phyloP scores from a whole-genome alignment of 2,888 invertebrate species.

The Suillia variegata region DNA sequence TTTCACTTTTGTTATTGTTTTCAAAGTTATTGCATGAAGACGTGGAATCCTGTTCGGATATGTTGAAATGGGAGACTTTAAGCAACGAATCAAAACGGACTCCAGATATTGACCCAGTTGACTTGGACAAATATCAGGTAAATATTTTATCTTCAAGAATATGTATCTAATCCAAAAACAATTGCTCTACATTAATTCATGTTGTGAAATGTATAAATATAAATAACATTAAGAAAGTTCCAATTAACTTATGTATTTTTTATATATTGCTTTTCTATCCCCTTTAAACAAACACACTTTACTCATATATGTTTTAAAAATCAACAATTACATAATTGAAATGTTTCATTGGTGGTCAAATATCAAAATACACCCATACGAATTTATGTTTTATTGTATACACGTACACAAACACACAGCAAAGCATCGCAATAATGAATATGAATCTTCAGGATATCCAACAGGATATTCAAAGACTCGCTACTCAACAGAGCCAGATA shows the following conservation, averaged over 20 bases:
- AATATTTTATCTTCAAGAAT: slow-evolving; percentile 18
- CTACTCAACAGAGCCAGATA: slow-evolving; percentile 80
- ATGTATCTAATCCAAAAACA: too few relatives aligned
- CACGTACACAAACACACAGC: slow-evolving; percentile 56
- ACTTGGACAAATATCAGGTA: slow-evolving; percentile 81
- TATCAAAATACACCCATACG: slow-evolving; percentile 24
- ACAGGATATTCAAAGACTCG: slow-evolving; percentile 88
- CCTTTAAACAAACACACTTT: slow-evolving; percentile 16
- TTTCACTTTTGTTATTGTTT: too few relatives aligned
- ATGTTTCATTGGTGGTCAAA: too few relatives aligned
- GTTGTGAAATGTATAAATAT: slow-evolving; percentile 5
- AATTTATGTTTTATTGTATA: too few relatives aligned
- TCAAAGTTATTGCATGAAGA: slow-evolving; percentile 44
- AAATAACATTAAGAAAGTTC: slow-evolving; percentile 10
- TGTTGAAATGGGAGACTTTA: slow-evolving; percentile 70
- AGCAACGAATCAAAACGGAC: slow-evolving; percentile 70
- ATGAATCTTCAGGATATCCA: slow-evolving; percentile 92
- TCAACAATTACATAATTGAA: too few relatives aligned
- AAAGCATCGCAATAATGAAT: slow-evolving; percentile 72
- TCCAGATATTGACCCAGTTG: slow-evolving; percentile 80
- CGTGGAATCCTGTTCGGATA: slow-evolving; percentile 50
- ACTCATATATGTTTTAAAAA: slow-evolving; percentile 17
- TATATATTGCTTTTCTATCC: too few relatives aligned
- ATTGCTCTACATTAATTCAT: too few relatives aligned
- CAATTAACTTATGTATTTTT: slow-evolving; percentile 3